A percentile compares a stretch with the other conserved stretches of the same genome.
These are phyloP conservation scores for Pseudomugil tenellus DNA, from an alignment of 2,797 vertebrate species.

Conservation along the genomic window DNA sequence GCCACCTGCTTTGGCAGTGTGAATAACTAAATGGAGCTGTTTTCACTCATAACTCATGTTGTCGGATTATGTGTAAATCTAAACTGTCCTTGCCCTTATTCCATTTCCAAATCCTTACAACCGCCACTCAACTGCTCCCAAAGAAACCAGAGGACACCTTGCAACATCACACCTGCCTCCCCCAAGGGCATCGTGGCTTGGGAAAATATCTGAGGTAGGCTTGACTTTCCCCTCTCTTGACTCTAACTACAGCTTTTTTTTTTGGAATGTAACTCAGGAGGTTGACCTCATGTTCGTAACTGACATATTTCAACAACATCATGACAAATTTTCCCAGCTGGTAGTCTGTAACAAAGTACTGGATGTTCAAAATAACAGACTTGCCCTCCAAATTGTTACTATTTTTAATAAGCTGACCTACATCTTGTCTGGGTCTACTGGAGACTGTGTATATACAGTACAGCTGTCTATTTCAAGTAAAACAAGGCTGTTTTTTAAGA, in stretches of 20 bases:
- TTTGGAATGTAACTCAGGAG: slow-evolving; percentile 44
- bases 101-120: slow-evolving; percentile 47
- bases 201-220: slow-evolving; percentile 68
- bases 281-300: slow-evolving; percentile 49
- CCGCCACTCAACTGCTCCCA: slow-evolving; percentile 52
- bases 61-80: slow-evolving; percentile 68
- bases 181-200: slow-evolving; percentile 68
- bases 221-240: slow-evolving; percentile 53
- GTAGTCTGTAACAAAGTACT: slow-evolving; percentile 34
- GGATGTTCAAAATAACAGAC: slow-evolving; percentile 54
- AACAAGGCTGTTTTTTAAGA: slow-evolving; percentile 32
- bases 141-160: slow-evolving; percentile 65
- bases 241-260: slow-evolving; percentile 21
- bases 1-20: slow-evolving; percentile 47
- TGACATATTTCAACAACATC: slow-evolving; percentile 36
- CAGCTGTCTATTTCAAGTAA: slow-evolving; percentile 41
- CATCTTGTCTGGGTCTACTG: slow-evolving; percentile 64
- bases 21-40: slow-evolving; percentile 49
- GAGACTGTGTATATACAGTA: slow-evolving; percentile 43
- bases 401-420: slow-evolving; percentile 65
- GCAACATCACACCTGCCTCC: slow-evolving; percentile 80
- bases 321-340: slow-evolving; percentile 43
- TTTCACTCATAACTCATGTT: slow-evolving; percentile 70
- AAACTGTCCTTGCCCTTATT: slow-evolving; percentile 32
- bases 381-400: slow-evolving; percentile 60